phyloP scores from a whole-genome alignment of 1,140 invertebrate species.

The Panagrolaimus sp. region DNA sequence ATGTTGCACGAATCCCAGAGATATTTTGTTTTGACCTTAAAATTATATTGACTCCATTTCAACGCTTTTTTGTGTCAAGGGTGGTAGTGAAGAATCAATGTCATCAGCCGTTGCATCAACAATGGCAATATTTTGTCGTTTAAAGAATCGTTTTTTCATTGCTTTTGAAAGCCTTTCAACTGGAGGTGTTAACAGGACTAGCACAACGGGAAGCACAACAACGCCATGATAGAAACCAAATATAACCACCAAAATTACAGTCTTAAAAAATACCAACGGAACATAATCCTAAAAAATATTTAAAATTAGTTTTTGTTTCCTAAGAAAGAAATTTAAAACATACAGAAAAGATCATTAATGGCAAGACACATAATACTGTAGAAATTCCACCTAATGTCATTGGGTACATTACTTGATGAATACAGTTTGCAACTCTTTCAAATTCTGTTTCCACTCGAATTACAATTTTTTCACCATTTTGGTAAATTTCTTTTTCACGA shows the following conservation, averaged over 20 bases:
- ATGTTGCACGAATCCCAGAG: too few species aligned
- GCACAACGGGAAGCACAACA: slow-evolving; percentile 24
- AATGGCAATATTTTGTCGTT: too few species aligned
- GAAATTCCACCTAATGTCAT: slow-evolving; percentile 50
- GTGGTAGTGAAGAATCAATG: too few species aligned
- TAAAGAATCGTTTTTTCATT: slow-evolving; percentile 3
- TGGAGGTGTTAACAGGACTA: neutral
- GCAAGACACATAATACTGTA: slow-evolving; percentile 53
- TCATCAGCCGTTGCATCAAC: too few species aligned
- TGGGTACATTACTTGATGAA: slow-evolving; percentile 51
- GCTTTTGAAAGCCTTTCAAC: neutral
- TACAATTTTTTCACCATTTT: slow-evolving; percentile 14
- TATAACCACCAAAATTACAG: slow-evolving; percentile 59
- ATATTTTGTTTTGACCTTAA: too few species aligned
- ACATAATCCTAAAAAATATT: slow-evolving; percentile 70
- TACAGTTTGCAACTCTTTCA: slow-evolving; percentile 17
- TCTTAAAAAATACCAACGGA: slow-evolving; percentile 61
- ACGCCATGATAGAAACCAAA: slow-evolving; percentile 60
- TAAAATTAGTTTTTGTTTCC: too few species aligned
- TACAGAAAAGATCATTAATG: slow-evolving; percentile 43
- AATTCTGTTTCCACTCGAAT: slow-evolving; percentile 18
- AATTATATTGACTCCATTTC: too few species aligned
- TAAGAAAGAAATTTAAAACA: too few species aligned
- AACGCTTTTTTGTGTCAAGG: too few species aligned
- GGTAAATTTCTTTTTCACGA: neutral